Evolutionary conservation across 2,797 vertebrate genomes (phyloP).

Genomic region (Protosalanx chinensis): DNA sequence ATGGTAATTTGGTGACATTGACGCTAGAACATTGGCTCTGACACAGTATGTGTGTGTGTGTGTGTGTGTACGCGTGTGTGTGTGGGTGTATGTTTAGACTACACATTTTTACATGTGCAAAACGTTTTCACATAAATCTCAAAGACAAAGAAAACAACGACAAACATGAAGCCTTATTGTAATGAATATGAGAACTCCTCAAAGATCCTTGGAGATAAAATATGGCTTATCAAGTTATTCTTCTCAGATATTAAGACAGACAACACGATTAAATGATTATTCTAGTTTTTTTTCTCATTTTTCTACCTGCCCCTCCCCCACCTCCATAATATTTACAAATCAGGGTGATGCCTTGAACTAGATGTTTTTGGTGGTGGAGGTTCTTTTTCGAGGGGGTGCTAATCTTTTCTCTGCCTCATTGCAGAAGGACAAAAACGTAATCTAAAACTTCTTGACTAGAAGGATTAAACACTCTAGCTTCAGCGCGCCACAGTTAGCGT

Average conservation of each 20-base stretch:
- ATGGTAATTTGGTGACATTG: conserved; percentile 38
- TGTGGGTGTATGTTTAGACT: conserved; percentile 47
- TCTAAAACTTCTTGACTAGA: conserved; percentile 59
- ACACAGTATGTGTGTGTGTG: conserved; percentile 35
- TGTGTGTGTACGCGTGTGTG: conserved; percentile 29
- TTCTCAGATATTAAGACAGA: conserved; percentile 61
- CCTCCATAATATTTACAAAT: conserved; percentile 65
- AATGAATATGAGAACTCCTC: conserved; percentile 63
- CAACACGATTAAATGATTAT: conserved; percentile 67
- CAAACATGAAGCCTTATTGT: conserved; percentile 63
- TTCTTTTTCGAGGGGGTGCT: conserved; percentile 46
- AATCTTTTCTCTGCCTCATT: conserved; percentile 42
- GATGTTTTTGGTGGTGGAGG: conserved; percentile 31
- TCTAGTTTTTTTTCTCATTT: conserved; percentile 40
- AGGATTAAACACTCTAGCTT: conserved; percentile 47
- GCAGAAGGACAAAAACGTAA: conserved; percentile 48
- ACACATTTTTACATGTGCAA: conserved; percentile 52
- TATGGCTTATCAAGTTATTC: conserved; percentile 80
- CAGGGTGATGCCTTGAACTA: conserved; percentile 42
- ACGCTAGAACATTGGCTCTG: conserved; percentile 25
- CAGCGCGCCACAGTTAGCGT: conserved; percentile 47
- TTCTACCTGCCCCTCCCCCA: conserved; percentile 18
- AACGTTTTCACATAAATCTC: conserved; percentile 58
- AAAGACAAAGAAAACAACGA: conserved; percentile 60
- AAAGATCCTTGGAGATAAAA: conserved; percentile 70